phyloP scores from a whole-genome alignment of 2,888 invertebrate genomes.

The Alitta virens region DNA sequence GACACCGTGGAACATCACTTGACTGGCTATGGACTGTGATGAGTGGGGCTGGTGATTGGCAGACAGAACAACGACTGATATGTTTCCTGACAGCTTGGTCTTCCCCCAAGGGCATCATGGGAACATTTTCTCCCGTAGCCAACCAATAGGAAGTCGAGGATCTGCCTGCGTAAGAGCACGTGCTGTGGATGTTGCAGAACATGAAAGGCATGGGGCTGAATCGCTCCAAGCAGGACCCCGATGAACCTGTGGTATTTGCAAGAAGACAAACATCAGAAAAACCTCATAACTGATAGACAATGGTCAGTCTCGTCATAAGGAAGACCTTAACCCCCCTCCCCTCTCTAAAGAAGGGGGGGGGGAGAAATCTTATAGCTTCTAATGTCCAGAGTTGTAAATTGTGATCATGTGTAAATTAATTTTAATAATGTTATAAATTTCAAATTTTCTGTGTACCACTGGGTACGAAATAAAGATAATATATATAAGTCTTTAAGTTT shows the following conservation, averaged over 20 bases:
- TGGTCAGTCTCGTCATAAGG: too few relatives aligned
- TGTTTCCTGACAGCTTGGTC: constrained; percentile 61
- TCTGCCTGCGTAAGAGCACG: constrained; percentile 93
- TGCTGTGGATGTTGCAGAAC: constrained; percentile 91
- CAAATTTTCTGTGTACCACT: too few relatives aligned
- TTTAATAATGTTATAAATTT: too few relatives aligned
- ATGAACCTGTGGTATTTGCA: constrained; percentile 63
- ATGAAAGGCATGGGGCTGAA: constrained; percentile 97
- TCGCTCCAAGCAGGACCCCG: constrained; percentile 88
- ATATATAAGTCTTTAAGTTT: too few relatives aligned
- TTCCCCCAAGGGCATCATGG: constrained; percentile 84
- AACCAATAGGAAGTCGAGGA: constrained; percentile 97
- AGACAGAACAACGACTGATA: constrained; percentile 90
- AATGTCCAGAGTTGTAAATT: too few relatives aligned
- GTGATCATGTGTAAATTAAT: too few relatives aligned
- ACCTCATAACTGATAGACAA: too few relatives aligned
- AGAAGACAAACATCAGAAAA: too few relatives aligned
- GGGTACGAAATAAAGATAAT: too few relatives aligned
- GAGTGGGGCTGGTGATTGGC: constrained; percentile 91
- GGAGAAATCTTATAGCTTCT: too few relatives aligned
- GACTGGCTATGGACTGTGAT: constrained; percentile 97
- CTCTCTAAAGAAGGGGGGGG: too few relatives aligned
- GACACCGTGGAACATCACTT: constrained; percentile 79
- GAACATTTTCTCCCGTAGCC: constrained; percentile 83
- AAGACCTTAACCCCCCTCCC: too few relatives aligned